These are phyloP conservation scores for Hafferia zeledoni DNA, from an alignment of 2,797 vertebrate genomes.

Conservation along the genomic window DNA sequence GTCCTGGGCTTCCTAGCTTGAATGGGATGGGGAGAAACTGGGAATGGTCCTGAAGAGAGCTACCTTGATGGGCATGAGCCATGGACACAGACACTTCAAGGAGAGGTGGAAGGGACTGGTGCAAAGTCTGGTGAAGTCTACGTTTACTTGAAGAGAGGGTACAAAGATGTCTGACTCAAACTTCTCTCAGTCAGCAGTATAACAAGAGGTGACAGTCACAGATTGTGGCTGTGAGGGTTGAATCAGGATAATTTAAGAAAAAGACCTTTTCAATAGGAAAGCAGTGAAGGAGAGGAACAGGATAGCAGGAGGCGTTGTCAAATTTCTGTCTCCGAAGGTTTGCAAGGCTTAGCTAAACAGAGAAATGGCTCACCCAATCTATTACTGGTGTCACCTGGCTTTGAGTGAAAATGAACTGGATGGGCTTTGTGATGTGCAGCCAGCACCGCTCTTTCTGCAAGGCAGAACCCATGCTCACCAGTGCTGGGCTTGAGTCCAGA, in stretches of 20 bases:
- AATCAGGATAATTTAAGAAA: background rate
- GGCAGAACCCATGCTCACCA: rapidly evolving
- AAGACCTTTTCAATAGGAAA: background rate
- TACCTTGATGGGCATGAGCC: background rate
- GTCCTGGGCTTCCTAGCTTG: background rate
- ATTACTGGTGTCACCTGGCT: background rate
- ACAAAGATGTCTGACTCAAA: background rate
- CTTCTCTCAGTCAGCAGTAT: background rate
- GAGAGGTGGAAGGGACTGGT: background rate
- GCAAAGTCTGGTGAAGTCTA: background rate
- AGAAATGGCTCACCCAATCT: background rate
- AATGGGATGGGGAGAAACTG: background rate
- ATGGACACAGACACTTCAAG: background rate
- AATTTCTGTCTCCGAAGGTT: background rate
- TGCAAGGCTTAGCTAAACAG: background rate
- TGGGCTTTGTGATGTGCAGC: background rate
- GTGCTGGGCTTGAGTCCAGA: background rate
- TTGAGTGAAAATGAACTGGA: background rate
- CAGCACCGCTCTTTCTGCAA: background rate
- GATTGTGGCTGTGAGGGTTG: background rate
- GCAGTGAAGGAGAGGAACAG: background rate
- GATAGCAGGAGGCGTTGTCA: background rate
- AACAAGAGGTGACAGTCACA: background rate
- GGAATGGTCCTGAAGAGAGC: background rate
- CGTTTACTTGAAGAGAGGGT: background rate